phyloP scores from a whole-genome alignment of 2,888 invertebrate species.

The Terebella lapidaria region DNA sequence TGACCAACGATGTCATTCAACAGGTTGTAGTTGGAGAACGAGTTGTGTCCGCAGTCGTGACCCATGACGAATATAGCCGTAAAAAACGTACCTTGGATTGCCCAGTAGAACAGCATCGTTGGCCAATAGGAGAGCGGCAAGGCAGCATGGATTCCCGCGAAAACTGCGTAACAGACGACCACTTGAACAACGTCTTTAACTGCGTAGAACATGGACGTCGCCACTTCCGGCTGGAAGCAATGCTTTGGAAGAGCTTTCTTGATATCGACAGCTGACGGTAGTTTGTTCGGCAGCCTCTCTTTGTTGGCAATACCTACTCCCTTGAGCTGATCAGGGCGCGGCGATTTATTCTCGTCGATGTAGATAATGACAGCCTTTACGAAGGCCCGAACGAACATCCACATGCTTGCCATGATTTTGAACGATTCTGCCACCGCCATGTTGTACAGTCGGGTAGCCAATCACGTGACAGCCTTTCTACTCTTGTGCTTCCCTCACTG shows the following conservation, averaged over 20 bases:
- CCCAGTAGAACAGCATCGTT: conserved; percentile 35
- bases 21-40: conserved; percentile 35
- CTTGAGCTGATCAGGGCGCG: conserved; percentile 7
- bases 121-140: conserved; percentile 3
- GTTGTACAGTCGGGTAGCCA: background rate
- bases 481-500: too few relatives aligned
- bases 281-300: conserved; percentile 22
- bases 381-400: conserved; percentile 18
- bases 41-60: conserved; percentile 47
- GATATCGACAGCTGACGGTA: conserved; percentile 41
- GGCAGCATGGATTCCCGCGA: conserved; percentile 7
- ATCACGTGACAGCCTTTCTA: too few relatives aligned
- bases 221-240: conserved; percentile 36
- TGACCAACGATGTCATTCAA: conserved; percentile 41
- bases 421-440: conserved; percentile 23
- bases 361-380: conserved; percentile 13
- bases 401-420: conserved; percentile 17
- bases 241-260: conserved; percentile 36
- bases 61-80: conserved; percentile 44
- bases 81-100: conserved; percentile 42
- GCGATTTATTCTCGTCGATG: conserved; percentile 10
- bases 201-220: conserved; percentile 37
- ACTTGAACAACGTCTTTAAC: conserved; percentile 35
- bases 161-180: conserved; percentile 20
- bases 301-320: conserved; percentile 13